Evolutionary conservation across 2,113 vertebrate species (phyloP), one percentile per base, ranked within the genome.

Genomic region (Myotis brandtii): DNA sequence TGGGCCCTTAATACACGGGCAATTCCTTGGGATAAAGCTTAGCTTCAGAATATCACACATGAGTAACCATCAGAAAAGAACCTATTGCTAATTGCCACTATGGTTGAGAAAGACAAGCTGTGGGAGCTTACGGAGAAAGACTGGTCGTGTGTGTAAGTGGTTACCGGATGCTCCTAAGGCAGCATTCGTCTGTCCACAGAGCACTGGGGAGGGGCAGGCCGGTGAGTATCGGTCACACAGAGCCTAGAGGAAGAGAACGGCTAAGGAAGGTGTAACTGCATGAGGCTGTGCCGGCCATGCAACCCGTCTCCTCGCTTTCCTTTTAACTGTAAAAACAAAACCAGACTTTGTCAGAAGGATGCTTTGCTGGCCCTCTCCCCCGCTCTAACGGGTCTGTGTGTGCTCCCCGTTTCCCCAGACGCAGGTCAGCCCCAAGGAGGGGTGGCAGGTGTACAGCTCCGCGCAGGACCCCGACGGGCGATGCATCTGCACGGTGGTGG

Each of bases 381-480:
- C 21, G 17, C 30, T 80, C 0, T 93, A 86, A 92, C 0, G 1
- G 46, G 25, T 84, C 64, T 86, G 37, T 97, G 75, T 94, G 95
- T 64, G 64, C 77, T 96, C 94, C 97, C 98, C 27, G 37, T 81
- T 84, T 91, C 23, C 77, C 23, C 98, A 99, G 99, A 99, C 99
- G 93, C 99, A 99, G 93, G 99, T 99, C 10, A 99, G 99, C 30
- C 99, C 99, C 30, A 99, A 99, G 98, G 99, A 99, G 98, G 99
- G 99, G 46, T 99, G 99, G 99, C 99, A 99, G 97, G 99, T 99
- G 89, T 99, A 99, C 97, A 99, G 99, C 88, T 99, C 99, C 0
- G 99, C 99, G 1, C 99, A 99, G 98, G 99, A 99, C 94, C 99
- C 99, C 1, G 99, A 99, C 4, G 99, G 99, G 2, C 98, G 99